Base-by-base conservation (phyloP, 2,888 invertebrate species). In the Imbricaverruca yamaguchii region DNA sequence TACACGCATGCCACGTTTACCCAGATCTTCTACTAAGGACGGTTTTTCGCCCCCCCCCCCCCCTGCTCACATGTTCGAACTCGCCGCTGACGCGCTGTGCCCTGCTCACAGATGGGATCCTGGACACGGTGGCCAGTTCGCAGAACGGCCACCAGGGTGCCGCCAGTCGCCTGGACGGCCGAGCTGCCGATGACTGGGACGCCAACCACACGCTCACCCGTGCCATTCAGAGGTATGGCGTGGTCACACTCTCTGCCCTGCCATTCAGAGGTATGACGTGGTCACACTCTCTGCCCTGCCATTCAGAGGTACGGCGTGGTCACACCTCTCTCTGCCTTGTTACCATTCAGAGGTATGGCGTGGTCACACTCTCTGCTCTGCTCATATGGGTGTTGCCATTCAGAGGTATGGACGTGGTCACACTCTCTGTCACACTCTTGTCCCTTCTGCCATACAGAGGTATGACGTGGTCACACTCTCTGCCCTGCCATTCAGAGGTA, bases 111-210 rank as follows among this genome's bases (percentile, higher is more conserved):
- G 79, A 59, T 25, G 79, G 79, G 9, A 69, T 69, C 39, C 69
- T 74, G 74, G 74, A 74, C 53, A 74, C 74, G 39, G 74, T 74
- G 74, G 74, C 18, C 9, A 74, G 21, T 15, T 74, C 74, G 0
- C 74, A 74, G 53, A 74, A 74, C 53, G 74, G 74, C 53, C 74
- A 74, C 74, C 74, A 74, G 74, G 74, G 18, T 8, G 74, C 74
- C 9, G 53, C 74, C 18, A 53, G 74, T 13, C 53, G 74, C 2
- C 74, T 18, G 53, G 74, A 74, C 74, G 21, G 74, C 4, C 53
- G 39, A 18, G 53, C 74, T 8, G 53, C 74, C 9, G 92, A 87
- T 84, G 92, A 92, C 85, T 90, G 91, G 89, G 92, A 92, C 86
- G 87, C 86, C 81, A 90, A 91, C 83, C 91, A 91, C 84, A 93